A percentile compares a stretch with the other conserved stretches of the same genome.
Evolutionary conservation across 2,888 invertebrate species (phyloP).

Genomic region (Cordilura impudica): DNA sequence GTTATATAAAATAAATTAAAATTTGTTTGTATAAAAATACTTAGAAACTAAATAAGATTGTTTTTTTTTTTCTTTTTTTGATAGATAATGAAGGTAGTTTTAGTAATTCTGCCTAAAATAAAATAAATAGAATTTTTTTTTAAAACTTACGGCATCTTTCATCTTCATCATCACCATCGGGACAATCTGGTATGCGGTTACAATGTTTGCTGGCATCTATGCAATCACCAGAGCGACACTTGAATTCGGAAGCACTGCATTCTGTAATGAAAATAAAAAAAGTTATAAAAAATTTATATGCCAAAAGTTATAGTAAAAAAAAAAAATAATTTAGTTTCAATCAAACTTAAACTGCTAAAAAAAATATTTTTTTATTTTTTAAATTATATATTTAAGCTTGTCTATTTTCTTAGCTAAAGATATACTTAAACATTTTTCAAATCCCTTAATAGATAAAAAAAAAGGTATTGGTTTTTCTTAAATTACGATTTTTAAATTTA

Average conservation of each 20-base stretch:
- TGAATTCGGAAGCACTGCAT: slow-evolving; percentile 80
- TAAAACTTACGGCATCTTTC: slow-evolving; percentile 76
- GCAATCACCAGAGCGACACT: slow-evolving; percentile 82
- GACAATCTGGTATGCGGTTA: slow-evolving; percentile 80
- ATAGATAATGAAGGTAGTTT: neutral
- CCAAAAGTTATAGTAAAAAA: neutral
- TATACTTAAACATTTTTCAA: neutral
- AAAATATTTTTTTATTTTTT: neutral
- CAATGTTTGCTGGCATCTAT: slow-evolving; percentile 80
- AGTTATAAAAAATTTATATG: neutral
- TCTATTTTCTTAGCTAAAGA: too few species aligned
- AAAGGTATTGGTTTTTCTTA: neutral
- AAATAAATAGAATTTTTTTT: neutral
- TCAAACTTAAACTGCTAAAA: neutral
- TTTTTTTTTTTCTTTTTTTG: neutral
- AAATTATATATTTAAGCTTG: neutral
- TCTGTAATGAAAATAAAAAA: slow-evolving; percentile 73
- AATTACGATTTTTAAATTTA: neutral
- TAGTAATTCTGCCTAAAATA: neutral
- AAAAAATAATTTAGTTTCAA: neutral
- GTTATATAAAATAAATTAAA: slow-evolving; percentile 5
- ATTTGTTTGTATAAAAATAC: slow-evolving; percentile 3
- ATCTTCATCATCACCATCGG: slow-evolving; percentile 82
- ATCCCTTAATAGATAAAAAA: neutral
- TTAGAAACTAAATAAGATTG: slow-evolving; percentile 25